A percentile compares a stretch with the other conserved stretches of the same genome.
These are phyloP conservation scores for Bucco capensis DNA, from an alignment of 2,113 vertebrate genomes.

Conservation along the genomic window DNA sequence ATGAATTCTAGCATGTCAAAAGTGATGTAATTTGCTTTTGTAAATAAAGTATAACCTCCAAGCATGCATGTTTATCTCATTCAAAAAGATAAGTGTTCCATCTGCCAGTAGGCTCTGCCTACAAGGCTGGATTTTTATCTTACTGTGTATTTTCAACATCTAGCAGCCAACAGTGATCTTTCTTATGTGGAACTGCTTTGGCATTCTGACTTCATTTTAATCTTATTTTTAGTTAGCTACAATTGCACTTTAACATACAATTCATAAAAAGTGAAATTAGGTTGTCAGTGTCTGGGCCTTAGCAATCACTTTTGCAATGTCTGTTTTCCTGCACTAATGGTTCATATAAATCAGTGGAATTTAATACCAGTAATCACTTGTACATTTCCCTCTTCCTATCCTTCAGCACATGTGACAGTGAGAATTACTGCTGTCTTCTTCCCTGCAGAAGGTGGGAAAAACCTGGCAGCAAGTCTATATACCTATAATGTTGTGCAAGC, in stretches of 20 bases:
- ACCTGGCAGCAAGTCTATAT: background rate
- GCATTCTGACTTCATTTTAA: background rate
- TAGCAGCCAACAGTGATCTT: background rate
- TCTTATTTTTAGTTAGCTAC: constrained; percentile 28
- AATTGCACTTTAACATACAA: background rate
- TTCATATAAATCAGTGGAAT: constrained; percentile 68
- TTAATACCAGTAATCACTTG: constrained; percentile 50
- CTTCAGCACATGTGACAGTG: background rate
- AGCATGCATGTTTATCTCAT: constrained; percentile 52
- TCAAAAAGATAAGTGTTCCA: constrained; percentile 55
- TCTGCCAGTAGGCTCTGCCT: constrained; percentile 32
- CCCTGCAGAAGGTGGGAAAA: background rate
- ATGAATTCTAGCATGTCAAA: constrained; percentile 57
- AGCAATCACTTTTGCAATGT: constrained; percentile 37
- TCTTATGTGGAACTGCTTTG: constrained; percentile 45
- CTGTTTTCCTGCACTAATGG: constrained; percentile 48
- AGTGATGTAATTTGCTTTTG: constrained; percentile 59
- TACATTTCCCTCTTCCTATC: background rate
- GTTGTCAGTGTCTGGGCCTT: background rate
- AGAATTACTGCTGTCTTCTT: constrained; percentile 44
- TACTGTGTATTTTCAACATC: constrained; percentile 3
- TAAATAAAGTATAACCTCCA: constrained; percentile 62
- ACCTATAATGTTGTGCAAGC: background rate
- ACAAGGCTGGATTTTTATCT: background rate
- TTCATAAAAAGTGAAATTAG: constrained; percentile 64